phyloP scores from a whole-genome alignment of 2,797 vertebrate species.

The Clarias laeviceps region DNA sequence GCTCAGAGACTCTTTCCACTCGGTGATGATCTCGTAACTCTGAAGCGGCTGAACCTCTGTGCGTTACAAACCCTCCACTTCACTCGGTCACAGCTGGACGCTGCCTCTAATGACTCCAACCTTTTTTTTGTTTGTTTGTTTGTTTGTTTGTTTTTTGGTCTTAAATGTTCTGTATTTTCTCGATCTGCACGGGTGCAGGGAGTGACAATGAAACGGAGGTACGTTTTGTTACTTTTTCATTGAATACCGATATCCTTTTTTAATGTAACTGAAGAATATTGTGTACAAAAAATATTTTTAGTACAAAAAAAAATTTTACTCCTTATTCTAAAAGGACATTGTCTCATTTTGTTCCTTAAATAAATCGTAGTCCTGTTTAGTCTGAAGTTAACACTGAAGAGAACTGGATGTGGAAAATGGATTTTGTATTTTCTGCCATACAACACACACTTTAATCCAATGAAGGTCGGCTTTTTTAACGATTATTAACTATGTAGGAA shows the following conservation, averaged over 20 bases:
- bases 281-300: slow-evolving; percentile 40
- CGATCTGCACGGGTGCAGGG: slow-evolving; percentile 78
- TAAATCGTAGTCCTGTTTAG: slow-evolving; percentile 12
- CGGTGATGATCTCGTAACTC: slow-evolving; percentile 70
- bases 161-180: slow-evolving; percentile 55
- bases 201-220: slow-evolving; percentile 81
- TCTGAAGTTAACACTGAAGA: neutral
- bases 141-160: slow-evolving; percentile 6
- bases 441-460: neutral
- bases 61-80: slow-evolving; percentile 16
- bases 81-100: slow-evolving; percentile 8
- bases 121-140: too few species aligned
- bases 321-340: neutral
- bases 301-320: slow-evolving; percentile 24
- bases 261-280: slow-evolving; percentile 74
- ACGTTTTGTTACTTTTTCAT: slow-evolving; percentile 75
- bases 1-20: slow-evolving; percentile 50
- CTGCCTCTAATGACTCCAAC: neutral
- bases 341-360: slow-evolving; percentile 61
- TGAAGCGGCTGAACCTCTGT: slow-evolving; percentile 77
- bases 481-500: neutral
- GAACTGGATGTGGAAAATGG: neutral
- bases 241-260: slow-evolving; percentile 55
- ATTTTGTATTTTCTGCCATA: neutral
- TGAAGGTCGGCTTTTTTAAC: neutral